Conservation (phyloP, 2,113 vertebrate genomes). For the Cygnus atratus region DNA sequence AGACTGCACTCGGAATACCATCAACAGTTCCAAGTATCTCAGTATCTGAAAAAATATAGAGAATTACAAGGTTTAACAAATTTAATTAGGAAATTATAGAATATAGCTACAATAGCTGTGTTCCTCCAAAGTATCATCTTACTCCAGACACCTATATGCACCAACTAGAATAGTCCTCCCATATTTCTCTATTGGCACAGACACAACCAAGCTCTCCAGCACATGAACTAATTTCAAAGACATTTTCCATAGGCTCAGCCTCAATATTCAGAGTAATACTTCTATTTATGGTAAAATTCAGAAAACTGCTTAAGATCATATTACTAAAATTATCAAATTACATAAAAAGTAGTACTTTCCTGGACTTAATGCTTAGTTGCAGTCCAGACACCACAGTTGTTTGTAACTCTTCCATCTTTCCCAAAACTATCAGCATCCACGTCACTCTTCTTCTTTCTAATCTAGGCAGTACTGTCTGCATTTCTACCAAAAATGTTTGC, state of each 20-base stretch:
- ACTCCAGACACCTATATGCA: not conserved
- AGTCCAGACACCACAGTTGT: too few relatives aligned
- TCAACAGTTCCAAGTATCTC: not conserved
- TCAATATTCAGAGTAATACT: not conserved
- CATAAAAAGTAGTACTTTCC: not conserved
- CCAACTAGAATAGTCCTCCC: not conserved
- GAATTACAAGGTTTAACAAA: not conserved
- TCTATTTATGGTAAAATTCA: not conserved
- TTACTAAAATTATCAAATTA: not conserved
- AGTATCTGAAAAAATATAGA: not conserved
- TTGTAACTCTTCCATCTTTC: too few relatives aligned
- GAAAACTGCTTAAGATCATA: not conserved
- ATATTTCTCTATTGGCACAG: not conserved
- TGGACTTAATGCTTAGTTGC: not conserved
- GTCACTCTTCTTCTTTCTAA: too few relatives aligned
- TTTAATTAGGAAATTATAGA: not conserved
- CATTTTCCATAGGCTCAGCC: not conserved
- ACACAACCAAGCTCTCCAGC: not conserved
- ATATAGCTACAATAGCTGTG: not conserved
- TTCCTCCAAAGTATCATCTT: not conserved
- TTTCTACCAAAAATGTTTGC: not conserved
- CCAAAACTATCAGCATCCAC: too few relatives aligned
- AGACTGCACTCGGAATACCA: not conserved
- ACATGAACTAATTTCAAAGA: not conserved
- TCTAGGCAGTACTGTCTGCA: too few relatives aligned